Conservation (phyloP, 2,113 vertebrate species). For the Strigops habroptila region DNA sequence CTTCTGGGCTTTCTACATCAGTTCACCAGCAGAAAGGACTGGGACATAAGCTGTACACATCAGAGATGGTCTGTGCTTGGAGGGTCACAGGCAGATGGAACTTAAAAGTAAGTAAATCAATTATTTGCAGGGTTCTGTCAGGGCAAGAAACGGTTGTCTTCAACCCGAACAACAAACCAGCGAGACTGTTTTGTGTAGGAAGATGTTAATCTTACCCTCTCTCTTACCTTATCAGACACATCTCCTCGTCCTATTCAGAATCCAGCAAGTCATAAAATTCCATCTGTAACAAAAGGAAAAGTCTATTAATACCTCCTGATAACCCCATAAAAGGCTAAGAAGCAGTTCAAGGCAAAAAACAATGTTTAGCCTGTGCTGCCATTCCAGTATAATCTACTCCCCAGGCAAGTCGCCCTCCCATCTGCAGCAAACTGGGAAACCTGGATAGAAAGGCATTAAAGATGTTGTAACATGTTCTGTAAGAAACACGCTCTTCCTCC, state of each 20-base stretch:
- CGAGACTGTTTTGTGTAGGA: not conserved
- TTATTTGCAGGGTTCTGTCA: not conserved
- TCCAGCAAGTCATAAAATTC: constrained; percentile 34
- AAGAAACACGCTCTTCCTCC: not conserved
- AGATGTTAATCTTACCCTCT: not conserved
- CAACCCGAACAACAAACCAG: not conserved
- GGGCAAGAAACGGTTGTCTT: not conserved
- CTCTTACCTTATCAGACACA: constrained; percentile 58
- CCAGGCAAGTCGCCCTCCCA: not conserved
- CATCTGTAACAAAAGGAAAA: constrained; percentile 47
- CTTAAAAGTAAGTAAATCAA: not conserved
- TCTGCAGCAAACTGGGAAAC: not conserved
- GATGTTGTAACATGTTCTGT: not conserved
- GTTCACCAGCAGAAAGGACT: not conserved
- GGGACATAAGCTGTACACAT: not conserved
- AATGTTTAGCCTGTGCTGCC: not conserved
- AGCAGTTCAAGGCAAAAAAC: not conserved
- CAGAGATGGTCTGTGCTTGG: not conserved
- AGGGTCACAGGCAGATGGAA: not conserved
- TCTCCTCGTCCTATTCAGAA: constrained; percentile 49
- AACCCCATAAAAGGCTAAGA: not conserved
- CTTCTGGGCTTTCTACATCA: not conserved
- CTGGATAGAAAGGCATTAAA: not conserved
- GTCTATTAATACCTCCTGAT: not conserved
- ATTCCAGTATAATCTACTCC: not conserved